Conservation (phyloP, 2,113 vertebrate species). For the Labrus mixtus region DNA sequence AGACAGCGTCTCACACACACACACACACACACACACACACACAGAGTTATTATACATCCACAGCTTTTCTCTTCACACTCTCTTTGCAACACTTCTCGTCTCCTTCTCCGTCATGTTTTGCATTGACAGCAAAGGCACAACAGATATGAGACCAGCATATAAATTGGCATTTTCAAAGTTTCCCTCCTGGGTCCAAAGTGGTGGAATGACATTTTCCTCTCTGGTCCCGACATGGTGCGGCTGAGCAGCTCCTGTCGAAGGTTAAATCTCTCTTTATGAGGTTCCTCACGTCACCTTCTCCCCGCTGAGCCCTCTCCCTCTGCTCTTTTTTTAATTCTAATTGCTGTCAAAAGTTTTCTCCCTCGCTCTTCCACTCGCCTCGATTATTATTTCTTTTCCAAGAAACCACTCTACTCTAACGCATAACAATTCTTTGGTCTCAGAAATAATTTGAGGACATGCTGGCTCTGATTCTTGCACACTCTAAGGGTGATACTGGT, state of each 20-base stretch:
- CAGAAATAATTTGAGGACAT: conserved; percentile 1
- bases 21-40: too few species aligned
- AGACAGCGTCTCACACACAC: not conserved
- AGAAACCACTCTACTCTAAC: not conserved
- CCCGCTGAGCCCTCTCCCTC: not conserved
- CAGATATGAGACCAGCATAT: conserved; percentile 1
- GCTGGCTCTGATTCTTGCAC: not conserved
- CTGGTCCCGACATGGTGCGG: not conserved
- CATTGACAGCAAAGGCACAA: not conserved
- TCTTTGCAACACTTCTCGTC: conserved; percentile 5
- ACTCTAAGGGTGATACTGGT: not conserved
- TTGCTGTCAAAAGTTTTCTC: conserved; percentile 16
- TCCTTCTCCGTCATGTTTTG: not conserved
- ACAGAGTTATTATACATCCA: not conserved
- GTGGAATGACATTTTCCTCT: conserved; percentile 11
- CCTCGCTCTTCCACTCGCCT: not conserved
- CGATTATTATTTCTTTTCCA: conserved; percentile 6
- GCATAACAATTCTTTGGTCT: not conserved
- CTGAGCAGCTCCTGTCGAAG: not conserved
- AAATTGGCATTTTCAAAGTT: conserved; percentile 5
- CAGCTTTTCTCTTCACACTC: not conserved
- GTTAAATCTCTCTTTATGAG: conserved; percentile 9
- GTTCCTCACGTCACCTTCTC: conserved; percentile 14
- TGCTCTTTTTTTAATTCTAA: conserved; percentile 10
- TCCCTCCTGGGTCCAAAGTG: not conserved